Base-by-base conservation (phyloP, 2,888 invertebrate genomes). In the Siphonodentalium dalli region DNA sequence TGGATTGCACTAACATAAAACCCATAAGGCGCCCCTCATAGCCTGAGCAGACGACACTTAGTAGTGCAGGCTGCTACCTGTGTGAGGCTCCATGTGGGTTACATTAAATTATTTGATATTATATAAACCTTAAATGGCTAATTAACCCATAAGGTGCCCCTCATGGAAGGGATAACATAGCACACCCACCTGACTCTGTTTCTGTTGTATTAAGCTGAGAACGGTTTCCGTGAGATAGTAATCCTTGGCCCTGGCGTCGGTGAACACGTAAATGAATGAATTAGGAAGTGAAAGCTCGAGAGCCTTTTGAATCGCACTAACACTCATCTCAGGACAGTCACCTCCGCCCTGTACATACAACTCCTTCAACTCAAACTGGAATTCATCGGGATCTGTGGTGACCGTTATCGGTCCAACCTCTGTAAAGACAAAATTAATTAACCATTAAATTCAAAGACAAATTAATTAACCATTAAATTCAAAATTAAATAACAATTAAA, bases 21-120 rank as follows among this genome's bases (percentile, higher is more conserved):
- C 81, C 90, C 90, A 0, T 89, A 89, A 70, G 90, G 90, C 74
- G 89, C 89, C 0, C 88, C 88, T 1, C 90, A n/a, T n/a, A n/a
- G n/a, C n/a, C n/a, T n/a, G n/a, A n/a, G n/a, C n/a, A n/a, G n/a
- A n/a, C n/a, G n/a, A n/a, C n/a, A n/a, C n/a, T n/a, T n/a, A n/a
- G n/a, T n/a, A n/a, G n/a, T n/a, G n/a, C n/a, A n/a, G n/a, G n/a
- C n/a, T n/a, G n/a, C n/a, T n/a, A n/a, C n/a, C n/a, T n/a, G n/a
- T n/a, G n/a, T n/a, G n/a, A n/a, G n/a, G n/a, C n/a, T n/a, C n/a
- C n/a, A n/a, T n/a, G n/a, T n/a, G n/a, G n/a, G n/a, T n/a, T n/a
- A n/a, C n/a, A n/a, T n/a, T n/a, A n/a, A n/a, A n/a, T n/a, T n/a
- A n/a, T n/a, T n/a, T n/a, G n/a, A n/a, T n/a, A n/a, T n/a, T n/a